Conservation (phyloP, 2,888 invertebrate species). For the Troglohyphantes excavatus region DNA sequence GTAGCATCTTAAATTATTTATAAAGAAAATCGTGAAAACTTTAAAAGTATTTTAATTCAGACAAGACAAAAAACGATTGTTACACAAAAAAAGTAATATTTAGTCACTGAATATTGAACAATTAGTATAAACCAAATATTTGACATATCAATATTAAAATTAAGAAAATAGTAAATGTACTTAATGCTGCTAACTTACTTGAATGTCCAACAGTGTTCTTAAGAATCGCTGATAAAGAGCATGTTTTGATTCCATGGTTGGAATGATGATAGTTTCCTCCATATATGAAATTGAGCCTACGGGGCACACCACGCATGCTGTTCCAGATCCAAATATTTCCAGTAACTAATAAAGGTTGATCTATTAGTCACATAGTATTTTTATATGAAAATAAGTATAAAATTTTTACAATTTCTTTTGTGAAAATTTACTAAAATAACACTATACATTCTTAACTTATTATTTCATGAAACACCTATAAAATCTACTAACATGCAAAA, state of each 20-base stretch:
- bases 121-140: no score
- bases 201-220: conserved; percentile 92
- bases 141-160: not conserved
- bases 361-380: no score
- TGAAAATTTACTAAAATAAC: no score
- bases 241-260: conserved; percentile 86
- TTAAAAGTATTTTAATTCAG: no score
- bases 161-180: not conserved
- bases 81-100: not conserved
- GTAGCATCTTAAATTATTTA: no score
- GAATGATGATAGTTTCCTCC: conserved; percentile 84
- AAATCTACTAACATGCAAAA: no score
- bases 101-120: not conserved
- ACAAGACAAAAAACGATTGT: not conserved
- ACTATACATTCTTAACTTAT: no score
- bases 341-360: no score
- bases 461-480: no score
- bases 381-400: no score
- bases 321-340: conserved; percentile 99
- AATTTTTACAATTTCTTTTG: no score
- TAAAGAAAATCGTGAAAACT: no score
- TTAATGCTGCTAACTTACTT: conserved; percentile 83
- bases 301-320: conserved; percentile 97
- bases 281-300: conserved; percentile 91
- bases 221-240: conserved; percentile 89